A percentile compares a stretch with the other conserved stretches of the same genome.
Evolutionary conservation across 2,113 vertebrate genomes (phyloP).

Genomic region (Oncorhynchus mykiss): DNA sequence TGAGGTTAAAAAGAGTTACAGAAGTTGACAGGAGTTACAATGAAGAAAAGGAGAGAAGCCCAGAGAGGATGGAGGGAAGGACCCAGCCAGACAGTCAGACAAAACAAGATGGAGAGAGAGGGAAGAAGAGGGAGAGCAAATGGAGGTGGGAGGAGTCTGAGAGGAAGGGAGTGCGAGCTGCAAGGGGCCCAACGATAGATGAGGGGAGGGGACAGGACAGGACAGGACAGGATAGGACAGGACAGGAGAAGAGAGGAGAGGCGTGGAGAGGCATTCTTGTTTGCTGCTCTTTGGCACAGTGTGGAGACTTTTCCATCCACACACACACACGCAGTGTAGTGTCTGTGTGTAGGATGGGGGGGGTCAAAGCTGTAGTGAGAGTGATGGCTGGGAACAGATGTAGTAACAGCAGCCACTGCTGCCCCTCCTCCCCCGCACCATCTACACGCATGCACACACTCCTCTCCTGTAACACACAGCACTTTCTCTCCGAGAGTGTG

Average conservation of each 20-base stretch:
- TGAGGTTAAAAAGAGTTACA: too few species aligned
- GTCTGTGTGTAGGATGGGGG: conserved; percentile 19
- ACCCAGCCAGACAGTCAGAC: neutral
- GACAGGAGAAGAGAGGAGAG: too few species aligned
- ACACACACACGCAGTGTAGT: conserved; percentile 20
- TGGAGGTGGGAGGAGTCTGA: neutral
- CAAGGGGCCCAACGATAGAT: neutral
- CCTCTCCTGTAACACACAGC: neutral
- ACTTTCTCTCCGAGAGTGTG: conserved; percentile 25
- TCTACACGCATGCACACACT: neutral
- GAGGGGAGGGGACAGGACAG: neutral
- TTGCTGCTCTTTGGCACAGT: conserved; percentile 47
- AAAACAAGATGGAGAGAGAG: neutral
- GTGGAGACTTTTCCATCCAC: conserved; percentile 49
- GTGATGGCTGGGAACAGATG: conserved; percentile 69
- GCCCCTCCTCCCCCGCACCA: neutral
- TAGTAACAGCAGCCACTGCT: conserved; percentile 58
- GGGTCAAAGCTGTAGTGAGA: conserved; percentile 27
- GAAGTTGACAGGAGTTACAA: too few species aligned
- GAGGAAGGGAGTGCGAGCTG: neutral
- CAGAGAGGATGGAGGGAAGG: neutral
- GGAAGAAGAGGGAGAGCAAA: neutral
- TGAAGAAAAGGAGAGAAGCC: too few species aligned
- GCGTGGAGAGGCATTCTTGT: conserved; percentile 33
- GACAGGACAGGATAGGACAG: too few species aligned